phyloP scores from a whole-genome alignment of 92 coral and sea anemone genomes.

The Parazoanthus darwini region DNA sequence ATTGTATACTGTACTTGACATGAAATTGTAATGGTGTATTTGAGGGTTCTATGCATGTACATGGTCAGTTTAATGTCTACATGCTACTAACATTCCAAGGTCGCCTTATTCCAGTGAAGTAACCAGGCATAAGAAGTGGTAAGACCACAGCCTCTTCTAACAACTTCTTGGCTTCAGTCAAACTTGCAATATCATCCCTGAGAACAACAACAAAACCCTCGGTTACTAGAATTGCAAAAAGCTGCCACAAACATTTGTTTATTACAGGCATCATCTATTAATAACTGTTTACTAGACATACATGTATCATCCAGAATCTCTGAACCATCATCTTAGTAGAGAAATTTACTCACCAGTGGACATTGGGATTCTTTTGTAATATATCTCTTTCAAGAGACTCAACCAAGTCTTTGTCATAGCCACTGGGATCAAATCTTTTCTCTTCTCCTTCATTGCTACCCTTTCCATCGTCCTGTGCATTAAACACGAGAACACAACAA shows the following conservation, averaged over 20 bases:
- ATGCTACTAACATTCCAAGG: slow-evolving; percentile 86
- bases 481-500: background rate
- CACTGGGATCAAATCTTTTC: slow-evolving; percentile 92
- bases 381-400: slow-evolving; percentile 96
- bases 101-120: slow-evolving; percentile 92
- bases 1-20: too few species aligned
- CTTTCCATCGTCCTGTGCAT: slow-evolving; percentile 52
- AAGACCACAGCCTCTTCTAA: slow-evolving; percentile 97
- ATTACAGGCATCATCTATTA: too few species aligned
- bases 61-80: background rate
- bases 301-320: background rate
- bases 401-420: slow-evolving; percentile 96
- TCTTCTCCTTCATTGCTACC: slow-evolving; percentile 67
- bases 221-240: background rate
- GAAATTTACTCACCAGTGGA: slow-evolving; percentile 80
- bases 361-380: slow-evolving; percentile 95
- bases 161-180: slow-evolving; percentile 87
- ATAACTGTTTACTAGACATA: too few species aligned
- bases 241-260: too few species aligned
- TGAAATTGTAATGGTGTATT: too few species aligned
- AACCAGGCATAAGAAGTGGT: slow-evolving; percentile 96
- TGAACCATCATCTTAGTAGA: too few species aligned
- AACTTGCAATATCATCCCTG: slow-evolving; percentile 95
- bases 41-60: too few species aligned
- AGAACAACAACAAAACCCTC: background rate